Conservation (phyloP, 2,888 invertebrate genomes). For the Thymelicus lineola region DNA sequence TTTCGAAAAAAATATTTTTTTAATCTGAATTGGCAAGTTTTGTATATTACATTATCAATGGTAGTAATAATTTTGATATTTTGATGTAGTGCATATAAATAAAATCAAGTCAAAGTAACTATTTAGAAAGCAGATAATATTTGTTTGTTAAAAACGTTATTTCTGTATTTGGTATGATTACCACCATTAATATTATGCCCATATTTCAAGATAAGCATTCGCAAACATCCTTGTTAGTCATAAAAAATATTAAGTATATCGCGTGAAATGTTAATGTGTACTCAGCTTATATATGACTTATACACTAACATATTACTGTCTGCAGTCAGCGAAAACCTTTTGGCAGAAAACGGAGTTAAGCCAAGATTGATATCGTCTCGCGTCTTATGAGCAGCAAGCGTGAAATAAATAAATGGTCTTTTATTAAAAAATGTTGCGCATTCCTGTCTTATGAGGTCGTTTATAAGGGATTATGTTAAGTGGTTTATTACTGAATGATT, state of each 20-base stretch:
- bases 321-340: conserved; percentile 39
- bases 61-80: no score
- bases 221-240: not conserved
- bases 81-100: no score
- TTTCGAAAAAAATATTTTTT: no score
- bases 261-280: conserved; percentile 8
- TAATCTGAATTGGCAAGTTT: no score
- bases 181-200: not conserved
- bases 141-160: not conserved
- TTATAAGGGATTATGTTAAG: conserved; percentile 36
- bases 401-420: conserved; percentile 64
- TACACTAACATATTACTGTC: conserved; percentile 39
- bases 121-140: no score
- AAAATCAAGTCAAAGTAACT: no score
- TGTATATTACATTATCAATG: no score
- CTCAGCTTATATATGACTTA: conserved; percentile 38
- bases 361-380: conserved; percentile 55
- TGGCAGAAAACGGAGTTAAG: conserved; percentile 44
- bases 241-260: not conserved
- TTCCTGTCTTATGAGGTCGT: conserved; percentile 27
- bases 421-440: conserved; percentile 36
- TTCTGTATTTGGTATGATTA: not conserved
- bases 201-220: not conserved
- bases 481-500: conserved; percentile 36
- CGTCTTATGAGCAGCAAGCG: conserved; percentile 60